Conservation (phyloP, 2,113 vertebrate species). For the Poeciliopsis occidentalis region DNA sequence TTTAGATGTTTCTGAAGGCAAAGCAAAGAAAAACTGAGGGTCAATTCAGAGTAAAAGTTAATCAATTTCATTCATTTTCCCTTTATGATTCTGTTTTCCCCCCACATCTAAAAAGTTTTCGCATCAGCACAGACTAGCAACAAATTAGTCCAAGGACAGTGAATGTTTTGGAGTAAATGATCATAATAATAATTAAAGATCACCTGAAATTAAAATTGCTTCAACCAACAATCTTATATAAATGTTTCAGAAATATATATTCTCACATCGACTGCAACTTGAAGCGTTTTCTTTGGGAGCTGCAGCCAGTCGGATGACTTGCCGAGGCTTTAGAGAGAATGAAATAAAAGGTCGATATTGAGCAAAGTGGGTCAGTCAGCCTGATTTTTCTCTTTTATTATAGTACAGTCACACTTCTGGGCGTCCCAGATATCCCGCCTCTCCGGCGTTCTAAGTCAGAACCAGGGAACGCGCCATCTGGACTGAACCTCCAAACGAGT, state of each 20-base stretch:
- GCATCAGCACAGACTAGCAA: not conserved
- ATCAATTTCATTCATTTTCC: not conserved
- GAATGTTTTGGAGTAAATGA: not conserved
- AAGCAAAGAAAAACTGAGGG: not conserved
- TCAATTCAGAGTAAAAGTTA: no score
- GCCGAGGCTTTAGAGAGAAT: not conserved
- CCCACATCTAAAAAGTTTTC: not conserved
- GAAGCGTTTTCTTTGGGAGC: not conserved
- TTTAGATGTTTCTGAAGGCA: not conserved
- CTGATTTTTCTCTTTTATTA: not conserved
- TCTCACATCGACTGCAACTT: not conserved
- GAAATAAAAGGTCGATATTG: not conserved
- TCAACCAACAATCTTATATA: not conserved
- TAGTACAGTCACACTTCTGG: not conserved
- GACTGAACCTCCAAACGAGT: slow-evolving; percentile 11
- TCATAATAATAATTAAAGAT: not conserved
- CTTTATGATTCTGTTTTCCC: not conserved
- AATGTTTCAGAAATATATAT: not conserved
- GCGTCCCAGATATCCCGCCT: not conserved
- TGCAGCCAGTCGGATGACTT: not conserved
- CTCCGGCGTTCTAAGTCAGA: not conserved
- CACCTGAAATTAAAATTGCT: not conserved
- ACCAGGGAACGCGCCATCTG: not conserved
- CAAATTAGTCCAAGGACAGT: not conserved
- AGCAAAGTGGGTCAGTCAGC: not conserved